Evolutionary conservation across 2,113 vertebrate genomes (phyloP).

Genomic region (Neogale vison): DNA sequence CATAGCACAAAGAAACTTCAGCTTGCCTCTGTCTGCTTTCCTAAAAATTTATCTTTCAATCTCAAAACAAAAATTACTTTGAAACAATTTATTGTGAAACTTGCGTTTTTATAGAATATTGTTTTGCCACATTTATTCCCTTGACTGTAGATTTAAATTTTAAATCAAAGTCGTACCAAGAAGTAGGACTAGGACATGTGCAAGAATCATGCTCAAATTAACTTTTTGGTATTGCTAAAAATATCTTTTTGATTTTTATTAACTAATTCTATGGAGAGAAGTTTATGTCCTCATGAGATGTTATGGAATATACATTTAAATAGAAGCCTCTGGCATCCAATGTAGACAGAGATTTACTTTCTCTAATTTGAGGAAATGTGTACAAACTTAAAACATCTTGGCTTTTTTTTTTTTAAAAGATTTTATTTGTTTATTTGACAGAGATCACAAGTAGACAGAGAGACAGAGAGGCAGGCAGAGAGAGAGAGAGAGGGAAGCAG

Average conservation of each 20-base stretch:
- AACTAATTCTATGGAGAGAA: conserved; percentile 3
- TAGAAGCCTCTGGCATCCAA: not conserved
- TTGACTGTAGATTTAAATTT: conserved; percentile 11
- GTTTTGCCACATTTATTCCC: not conserved
- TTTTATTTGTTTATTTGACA: too few relatives aligned
- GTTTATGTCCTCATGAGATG: not conserved
- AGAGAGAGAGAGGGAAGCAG: too few relatives aligned
- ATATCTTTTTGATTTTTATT: not conserved
- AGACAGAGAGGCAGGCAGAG: too few relatives aligned
- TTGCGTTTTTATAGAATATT: not conserved
- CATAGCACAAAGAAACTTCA: not conserved
- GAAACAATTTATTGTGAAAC: conserved; percentile 1
- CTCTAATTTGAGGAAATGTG: not conserved
- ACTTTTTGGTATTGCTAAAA: conserved; percentile 7
- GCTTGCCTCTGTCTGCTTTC: not conserved
- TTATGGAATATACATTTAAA: not conserved
- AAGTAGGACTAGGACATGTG: not conserved
- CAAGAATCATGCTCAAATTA: not conserved
- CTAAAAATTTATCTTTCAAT: not conserved
- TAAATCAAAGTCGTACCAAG: not conserved
- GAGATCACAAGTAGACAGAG: too few relatives aligned
- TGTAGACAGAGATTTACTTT: not conserved
- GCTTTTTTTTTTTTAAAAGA: too few relatives aligned
- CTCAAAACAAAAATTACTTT: not conserved
- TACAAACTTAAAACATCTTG: conserved; percentile 11